Evolutionary conservation across 2,797 vertebrate species (phyloP).

Genomic region (Helostoma temminkii): DNA sequence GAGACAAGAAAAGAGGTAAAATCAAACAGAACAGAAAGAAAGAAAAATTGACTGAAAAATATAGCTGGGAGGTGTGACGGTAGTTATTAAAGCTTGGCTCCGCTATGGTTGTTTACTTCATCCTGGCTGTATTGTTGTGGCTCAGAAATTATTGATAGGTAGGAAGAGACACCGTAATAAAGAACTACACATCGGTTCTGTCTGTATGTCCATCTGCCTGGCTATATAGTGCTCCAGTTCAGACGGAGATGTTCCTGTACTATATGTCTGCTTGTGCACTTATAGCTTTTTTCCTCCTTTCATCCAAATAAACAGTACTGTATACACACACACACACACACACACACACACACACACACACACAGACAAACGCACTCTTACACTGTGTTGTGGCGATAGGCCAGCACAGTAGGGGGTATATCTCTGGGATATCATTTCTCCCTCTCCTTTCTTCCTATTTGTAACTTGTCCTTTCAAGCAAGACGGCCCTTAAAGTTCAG

Average conservation of each 20-base stretch:
- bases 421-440: slow-evolving; percentile 81
- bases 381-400: slow-evolving; percentile 68
- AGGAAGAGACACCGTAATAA: slow-evolving; percentile 70
- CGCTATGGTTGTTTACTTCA: slow-evolving; percentile 69
- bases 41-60: slow-evolving; percentile 49
- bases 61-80: slow-evolving; percentile 69
- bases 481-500: slow-evolving; percentile 86
- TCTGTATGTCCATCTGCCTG: slow-evolving; percentile 48
- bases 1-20: slow-evolving; percentile 41
- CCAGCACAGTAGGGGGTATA: slow-evolving; percentile 76
- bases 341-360: slow-evolving; percentile 23
- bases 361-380: slow-evolving; percentile 32
- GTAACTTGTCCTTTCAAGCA: slow-evolving; percentile 86
- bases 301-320: slow-evolving; percentile 29
- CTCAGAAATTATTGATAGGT: slow-evolving; percentile 76
- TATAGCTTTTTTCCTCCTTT: slow-evolving; percentile 23
- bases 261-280: slow-evolving; percentile 22
- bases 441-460: slow-evolving; percentile 81
- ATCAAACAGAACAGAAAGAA: slow-evolving; percentile 47
- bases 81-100: slow-evolving; percentile 76
- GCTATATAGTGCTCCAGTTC: slow-evolving; percentile 5
- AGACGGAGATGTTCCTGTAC: slow-evolving; percentile 7
- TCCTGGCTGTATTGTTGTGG: slow-evolving; percentile 64
- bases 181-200: slow-evolving; percentile 51
- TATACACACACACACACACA: slow-evolving; percentile 12